A percentile compares a stretch with the other conserved stretches of the same genome.
Conservation (phyloP, 2,113 vertebrate genomes). For the Phylloscopus trochiloides region DNA sequence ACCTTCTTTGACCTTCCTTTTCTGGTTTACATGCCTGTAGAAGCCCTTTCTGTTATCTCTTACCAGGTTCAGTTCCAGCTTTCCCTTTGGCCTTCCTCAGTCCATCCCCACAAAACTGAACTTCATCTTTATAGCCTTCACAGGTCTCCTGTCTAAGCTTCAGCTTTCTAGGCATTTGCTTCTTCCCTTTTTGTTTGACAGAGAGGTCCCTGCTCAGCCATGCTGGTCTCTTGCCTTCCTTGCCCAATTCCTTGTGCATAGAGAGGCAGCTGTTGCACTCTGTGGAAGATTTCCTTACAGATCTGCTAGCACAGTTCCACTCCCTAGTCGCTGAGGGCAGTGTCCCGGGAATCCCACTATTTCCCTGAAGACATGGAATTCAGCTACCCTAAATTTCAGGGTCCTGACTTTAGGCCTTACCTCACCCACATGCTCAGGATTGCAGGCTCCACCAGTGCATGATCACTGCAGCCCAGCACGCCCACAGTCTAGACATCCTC, state of each 20-base stretch:
- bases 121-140: background rate
- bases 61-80: background rate
- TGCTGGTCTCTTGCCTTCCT: background rate
- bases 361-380: background rate
- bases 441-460: background rate
- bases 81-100: background rate
- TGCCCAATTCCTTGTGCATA: background rate
- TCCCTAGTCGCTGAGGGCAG: background rate
- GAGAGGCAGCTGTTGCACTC: background rate
- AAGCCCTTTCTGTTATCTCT: background rate
- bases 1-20: background rate
- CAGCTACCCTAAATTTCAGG: background rate
- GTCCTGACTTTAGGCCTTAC: background rate
- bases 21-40: background rate
- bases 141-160: background rate
- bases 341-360: background rate
- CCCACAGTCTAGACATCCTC: rapidly evolving
- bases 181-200: background rate
- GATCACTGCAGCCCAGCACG: rapidly evolving
- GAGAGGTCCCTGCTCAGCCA: background rate
- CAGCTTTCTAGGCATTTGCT: background rate
- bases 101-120: background rate
- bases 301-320: background rate
- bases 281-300: background rate
- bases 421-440: too few relatives aligned